phyloP scores from a whole-genome alignment of 2,888 invertebrate genomes.

The Limenitis camilla region DNA sequence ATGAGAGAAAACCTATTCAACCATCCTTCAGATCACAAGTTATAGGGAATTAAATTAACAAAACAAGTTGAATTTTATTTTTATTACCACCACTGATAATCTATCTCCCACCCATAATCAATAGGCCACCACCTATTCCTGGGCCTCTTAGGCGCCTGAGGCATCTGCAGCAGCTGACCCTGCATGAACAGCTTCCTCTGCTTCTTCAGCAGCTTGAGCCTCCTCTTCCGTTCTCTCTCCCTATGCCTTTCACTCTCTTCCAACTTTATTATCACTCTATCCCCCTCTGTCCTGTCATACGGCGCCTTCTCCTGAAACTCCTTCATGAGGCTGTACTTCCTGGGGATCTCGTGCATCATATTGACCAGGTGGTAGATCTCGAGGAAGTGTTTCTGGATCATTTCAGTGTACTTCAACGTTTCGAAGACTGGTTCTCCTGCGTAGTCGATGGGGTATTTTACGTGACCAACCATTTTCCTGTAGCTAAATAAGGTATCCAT shows the following conservation, averaged over 20 bases:
- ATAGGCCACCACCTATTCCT: conserved; percentile 30
- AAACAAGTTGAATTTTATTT: neutral
- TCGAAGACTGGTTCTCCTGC: conserved; percentile 21
- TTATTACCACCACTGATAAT: conserved; percentile 28
- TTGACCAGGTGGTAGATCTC: conserved; percentile 36
- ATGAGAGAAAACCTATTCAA: too few species aligned
- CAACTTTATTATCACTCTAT: neutral
- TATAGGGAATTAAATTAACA: neutral
- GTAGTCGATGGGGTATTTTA: conserved; percentile 11
- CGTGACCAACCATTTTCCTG: conserved; percentile 32
- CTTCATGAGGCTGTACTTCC: conserved; percentile 27
- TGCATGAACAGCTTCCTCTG: conserved; percentile 8
- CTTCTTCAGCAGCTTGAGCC: conserved; percentile 16
- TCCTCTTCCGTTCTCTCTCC: conserved; percentile 7
- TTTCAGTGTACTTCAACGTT: conserved; percentile 24
- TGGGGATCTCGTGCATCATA: conserved; percentile 41
- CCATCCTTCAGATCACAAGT: too few species aligned
- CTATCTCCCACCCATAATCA: conserved; percentile 41
- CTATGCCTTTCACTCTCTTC: neutral
- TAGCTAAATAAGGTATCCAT: conserved; percentile 30
- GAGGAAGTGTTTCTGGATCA: conserved; percentile 32
- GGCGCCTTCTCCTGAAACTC: neutral
- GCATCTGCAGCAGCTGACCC: neutral
- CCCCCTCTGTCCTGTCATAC: neutral
- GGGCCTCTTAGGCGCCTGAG: neutral